Evolutionary conservation across 2,113 vertebrate genomes (phyloP).

Genomic region (Dendrocopos noguchii): DNA sequence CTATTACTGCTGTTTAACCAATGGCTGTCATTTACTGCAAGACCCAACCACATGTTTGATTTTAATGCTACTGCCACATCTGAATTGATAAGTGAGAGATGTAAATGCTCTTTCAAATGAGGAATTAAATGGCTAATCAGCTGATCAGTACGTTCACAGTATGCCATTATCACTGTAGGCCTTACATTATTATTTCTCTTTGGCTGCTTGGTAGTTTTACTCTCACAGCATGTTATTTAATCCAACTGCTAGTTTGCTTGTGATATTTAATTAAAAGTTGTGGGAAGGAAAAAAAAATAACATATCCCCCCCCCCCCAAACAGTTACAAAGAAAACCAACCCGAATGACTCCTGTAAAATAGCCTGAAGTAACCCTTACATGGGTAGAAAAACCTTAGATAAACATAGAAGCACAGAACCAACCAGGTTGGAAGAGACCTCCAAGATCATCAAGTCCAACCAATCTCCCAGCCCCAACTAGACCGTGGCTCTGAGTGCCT

Average conservation of each 20-base stretch:
- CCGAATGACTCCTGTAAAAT: neutral
- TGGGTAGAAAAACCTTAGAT: neutral
- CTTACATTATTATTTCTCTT: conserved; percentile 38
- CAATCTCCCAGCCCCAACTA: too few relatives aligned
- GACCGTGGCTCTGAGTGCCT: too few relatives aligned
- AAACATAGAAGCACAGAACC: neutral
- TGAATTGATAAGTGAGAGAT: conserved; percentile 43
- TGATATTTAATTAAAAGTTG: conserved; percentile 55
- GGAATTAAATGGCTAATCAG: conserved; percentile 61
- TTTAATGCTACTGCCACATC: conserved; percentile 46
- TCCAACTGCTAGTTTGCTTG: conserved; percentile 14
- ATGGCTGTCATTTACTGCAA: conserved; percentile 62
- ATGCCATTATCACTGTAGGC: conserved; percentile 39
- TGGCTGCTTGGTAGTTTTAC: conserved; percentile 14
- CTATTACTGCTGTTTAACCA: conserved; percentile 54
- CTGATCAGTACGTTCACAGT: conserved; percentile 17
- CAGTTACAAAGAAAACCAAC: neutral
- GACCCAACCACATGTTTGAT: conserved; percentile 45
- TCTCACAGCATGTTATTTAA: conserved; percentile 23
- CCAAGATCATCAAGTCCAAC: too few relatives aligned
- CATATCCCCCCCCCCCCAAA: neutral
- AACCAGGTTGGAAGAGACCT: too few relatives aligned
- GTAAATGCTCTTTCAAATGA: conserved; percentile 55
- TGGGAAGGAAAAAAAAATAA: neutral
- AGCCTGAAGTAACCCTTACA: neutral